These are phyloP conservation scores for Parauchenoglanis punctatus DNA, from an alignment of 2,797 vertebrate genomes.

Conservation along the genomic window DNA sequence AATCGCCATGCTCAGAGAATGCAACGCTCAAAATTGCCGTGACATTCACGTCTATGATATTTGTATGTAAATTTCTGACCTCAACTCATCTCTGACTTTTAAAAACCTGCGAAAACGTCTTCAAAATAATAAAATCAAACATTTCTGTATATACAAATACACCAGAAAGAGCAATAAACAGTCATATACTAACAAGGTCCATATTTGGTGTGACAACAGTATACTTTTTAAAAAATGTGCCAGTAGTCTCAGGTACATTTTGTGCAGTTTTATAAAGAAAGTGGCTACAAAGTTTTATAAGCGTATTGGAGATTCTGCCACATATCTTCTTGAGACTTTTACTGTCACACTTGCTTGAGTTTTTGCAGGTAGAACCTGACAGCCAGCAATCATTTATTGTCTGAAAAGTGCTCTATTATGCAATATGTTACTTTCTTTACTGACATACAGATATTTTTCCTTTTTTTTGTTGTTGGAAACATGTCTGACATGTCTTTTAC, in stretches of 20 bases:
- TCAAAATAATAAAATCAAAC: background rate
- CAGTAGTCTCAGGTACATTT: background rate
- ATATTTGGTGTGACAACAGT: background rate
- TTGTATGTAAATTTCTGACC: too few relatives aligned
- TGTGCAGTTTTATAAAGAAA: background rate
- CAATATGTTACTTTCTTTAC: background rate
- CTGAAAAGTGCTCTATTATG: background rate
- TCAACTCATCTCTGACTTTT: too few relatives aligned
- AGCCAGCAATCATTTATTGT: background rate
- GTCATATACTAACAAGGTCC: background rate
- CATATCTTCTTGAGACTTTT: background rate
- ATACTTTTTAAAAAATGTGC: background rate
- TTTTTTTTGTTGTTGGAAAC: background rate
- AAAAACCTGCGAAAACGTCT: background rate
- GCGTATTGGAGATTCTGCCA: background rate
- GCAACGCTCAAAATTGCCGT: too few relatives aligned
- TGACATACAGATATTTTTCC: background rate
- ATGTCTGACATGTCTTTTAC: background rate
- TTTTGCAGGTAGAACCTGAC: background rate
- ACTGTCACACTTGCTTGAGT: background rate
- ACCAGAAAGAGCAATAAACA: background rate
- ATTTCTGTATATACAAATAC: background rate
- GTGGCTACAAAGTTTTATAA: background rate
- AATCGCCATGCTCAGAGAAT: too few relatives aligned
- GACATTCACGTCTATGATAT: too few relatives aligned